A percentile compares a stretch with the other conserved stretches of the same genome.
phyloP scores from a whole-genome alignment of 1,140 invertebrate species.

The Thalassaphorura encarpata region DNA sequence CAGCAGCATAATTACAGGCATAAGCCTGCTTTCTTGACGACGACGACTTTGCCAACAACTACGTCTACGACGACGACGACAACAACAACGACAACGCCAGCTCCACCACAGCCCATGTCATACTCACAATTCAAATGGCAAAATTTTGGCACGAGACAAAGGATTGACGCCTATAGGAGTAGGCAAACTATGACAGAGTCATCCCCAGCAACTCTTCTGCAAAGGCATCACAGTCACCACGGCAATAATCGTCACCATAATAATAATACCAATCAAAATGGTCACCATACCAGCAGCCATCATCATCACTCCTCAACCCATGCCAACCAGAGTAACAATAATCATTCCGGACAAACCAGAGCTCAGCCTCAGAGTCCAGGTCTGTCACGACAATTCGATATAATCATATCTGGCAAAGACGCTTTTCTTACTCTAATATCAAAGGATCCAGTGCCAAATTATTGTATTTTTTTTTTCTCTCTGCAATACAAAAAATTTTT shows the following conservation, averaged over 20 bases:
- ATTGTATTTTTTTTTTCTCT: background rate
- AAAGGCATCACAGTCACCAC: slow-evolving; percentile 13
- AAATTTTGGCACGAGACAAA: slow-evolving; percentile 23
- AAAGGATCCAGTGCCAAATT: background rate
- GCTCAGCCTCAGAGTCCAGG: slow-evolving; percentile 18
- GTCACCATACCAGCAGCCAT: background rate
- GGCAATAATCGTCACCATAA: too few relatives aligned
- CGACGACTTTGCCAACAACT: background rate
- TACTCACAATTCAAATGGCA: slow-evolving; percentile 32
- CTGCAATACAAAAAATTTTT: too few relatives aligned
- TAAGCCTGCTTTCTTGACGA: too few relatives aligned
- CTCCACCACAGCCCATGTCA: slow-evolving; percentile 16
- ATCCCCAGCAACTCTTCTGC: background rate
- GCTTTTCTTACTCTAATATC: too few relatives aligned
- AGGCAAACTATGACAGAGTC: slow-evolving; percentile 4
- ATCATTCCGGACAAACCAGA: too few relatives aligned
- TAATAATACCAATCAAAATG: slow-evolving; percentile 14
- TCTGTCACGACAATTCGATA: slow-evolving; percentile 1
- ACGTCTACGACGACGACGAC: slow-evolving; percentile 17
- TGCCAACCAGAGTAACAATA: too few relatives aligned
- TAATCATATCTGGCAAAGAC: background rate
- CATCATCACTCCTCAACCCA: background rate
- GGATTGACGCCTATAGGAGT: slow-evolving; percentile 24
- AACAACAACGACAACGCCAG: slow-evolving; percentile 26
- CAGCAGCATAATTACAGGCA: too few relatives aligned